These are phyloP conservation scores for Aphelinus atriplicis DNA, from an alignment of 1,140 invertebrate species.

Conservation along the genomic window DNA sequence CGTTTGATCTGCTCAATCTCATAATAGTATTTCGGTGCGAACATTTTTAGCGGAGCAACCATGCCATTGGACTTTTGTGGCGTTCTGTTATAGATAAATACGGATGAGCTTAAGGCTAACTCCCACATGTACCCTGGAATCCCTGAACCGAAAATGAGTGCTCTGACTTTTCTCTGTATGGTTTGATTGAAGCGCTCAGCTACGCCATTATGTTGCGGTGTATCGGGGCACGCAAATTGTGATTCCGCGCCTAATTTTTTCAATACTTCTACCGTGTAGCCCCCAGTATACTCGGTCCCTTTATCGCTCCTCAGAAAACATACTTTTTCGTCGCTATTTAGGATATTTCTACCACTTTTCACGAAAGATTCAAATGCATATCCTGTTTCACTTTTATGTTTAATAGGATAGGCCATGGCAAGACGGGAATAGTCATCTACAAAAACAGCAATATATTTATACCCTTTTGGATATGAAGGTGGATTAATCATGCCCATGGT, in stretches of 20 bases:
- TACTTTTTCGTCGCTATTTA: conserved; percentile 27
- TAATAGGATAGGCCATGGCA: conserved; percentile 37
- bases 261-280: conserved; percentile 21
- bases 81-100: conserved; percentile 45
- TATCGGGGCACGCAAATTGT: conserved; percentile 36
- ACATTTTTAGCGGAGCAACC: conserved; percentile 29
- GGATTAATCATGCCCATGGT: conserved; percentile 36
- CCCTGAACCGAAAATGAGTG: conserved; percentile 45
- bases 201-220: conserved; percentile 53
- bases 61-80: conserved; percentile 27
- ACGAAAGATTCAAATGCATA: conserved; percentile 28
- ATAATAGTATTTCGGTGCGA: background rate
- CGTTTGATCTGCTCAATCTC: conserved; percentile 30
- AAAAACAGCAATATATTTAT: conserved; percentile 35
- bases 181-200: conserved; percentile 53
- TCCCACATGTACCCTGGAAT: conserved; percentile 49
- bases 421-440: conserved; percentile 35
- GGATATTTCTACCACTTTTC: conserved; percentile 26
- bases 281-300: conserved; percentile 32
- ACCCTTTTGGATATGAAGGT: conserved; percentile 10
- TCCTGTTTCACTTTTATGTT: conserved; percentile 29
- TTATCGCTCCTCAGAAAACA: conserved; percentile 32
- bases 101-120: conserved; percentile 45
- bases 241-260: conserved; percentile 11
- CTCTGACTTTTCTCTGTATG: conserved; percentile 41